These are phyloP conservation scores for Sarcophaga caerulescens DNA, from an alignment of 2,888 invertebrate species.

Conservation along the genomic window DNA sequence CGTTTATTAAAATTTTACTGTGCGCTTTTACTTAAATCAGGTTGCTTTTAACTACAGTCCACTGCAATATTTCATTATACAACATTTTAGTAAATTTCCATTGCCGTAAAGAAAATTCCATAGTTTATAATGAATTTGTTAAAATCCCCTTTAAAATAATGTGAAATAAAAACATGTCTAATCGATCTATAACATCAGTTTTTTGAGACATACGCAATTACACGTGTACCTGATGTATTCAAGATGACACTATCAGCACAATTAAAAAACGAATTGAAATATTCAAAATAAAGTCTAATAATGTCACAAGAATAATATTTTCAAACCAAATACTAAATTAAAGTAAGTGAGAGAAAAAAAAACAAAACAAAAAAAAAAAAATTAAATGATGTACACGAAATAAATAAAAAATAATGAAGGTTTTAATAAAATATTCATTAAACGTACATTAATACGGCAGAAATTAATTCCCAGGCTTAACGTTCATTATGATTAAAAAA, in stretches of 20 bases:
- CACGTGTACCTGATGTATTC: slow-evolving; percentile 15
- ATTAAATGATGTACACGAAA: background rate
- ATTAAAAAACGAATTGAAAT: slow-evolving; percentile 30
- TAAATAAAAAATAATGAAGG: slow-evolving; percentile 14
- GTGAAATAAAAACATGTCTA: background rate
- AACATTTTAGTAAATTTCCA: too few species aligned
- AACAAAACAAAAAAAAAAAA: background rate
- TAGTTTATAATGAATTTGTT: too few species aligned
- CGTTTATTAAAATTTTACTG: too few species aligned
- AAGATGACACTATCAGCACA: slow-evolving; percentile 38
- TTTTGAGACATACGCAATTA: background rate
- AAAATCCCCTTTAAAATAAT: background rate
- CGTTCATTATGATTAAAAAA: background rate
- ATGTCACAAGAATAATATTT: slow-evolving; percentile 51
- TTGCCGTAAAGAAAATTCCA: too few species aligned
- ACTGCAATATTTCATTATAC: too few species aligned
- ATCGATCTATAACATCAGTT: background rate
- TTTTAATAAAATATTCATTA: slow-evolving; percentile 61
- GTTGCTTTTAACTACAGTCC: too few species aligned
- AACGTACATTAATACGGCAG: slow-evolving; percentile 57
- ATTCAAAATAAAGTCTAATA: slow-evolving; percentile 50
- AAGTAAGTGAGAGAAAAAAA: slow-evolving; percentile 12
- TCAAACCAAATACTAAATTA: slow-evolving; percentile 39
- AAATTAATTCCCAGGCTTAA: slow-evolving; percentile 55
- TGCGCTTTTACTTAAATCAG: too few species aligned